Conservation (phyloP, 2,888 invertebrate genomes). For the Agrochola lota region DNA sequence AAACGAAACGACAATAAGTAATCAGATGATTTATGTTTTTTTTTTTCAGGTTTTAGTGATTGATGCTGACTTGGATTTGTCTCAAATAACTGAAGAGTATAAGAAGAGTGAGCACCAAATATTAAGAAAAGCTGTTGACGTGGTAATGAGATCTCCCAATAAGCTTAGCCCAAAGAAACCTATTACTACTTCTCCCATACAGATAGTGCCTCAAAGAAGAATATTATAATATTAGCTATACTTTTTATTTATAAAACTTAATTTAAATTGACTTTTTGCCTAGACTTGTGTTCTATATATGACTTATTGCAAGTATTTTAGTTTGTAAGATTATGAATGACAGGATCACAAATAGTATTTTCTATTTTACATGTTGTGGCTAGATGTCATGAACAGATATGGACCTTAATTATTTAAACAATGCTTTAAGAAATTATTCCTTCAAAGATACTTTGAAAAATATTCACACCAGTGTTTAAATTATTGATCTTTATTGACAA, state of each 20-base stretch:
- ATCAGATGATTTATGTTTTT: slow-evolving; percentile 2
- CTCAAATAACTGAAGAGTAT: slow-evolving; percentile 92
- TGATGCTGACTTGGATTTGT: slow-evolving; percentile 92
- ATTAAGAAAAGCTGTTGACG: slow-evolving; percentile 86
- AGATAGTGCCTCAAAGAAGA: slow-evolving; percentile 83
- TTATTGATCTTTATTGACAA: slow-evolving; percentile 28
- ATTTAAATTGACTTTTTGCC: slow-evolving; percentile 30
- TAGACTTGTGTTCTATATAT: slow-evolving; percentile 36
- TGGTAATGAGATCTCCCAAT: slow-evolving; percentile 87
- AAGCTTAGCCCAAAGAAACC: slow-evolving; percentile 88
- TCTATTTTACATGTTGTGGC: slow-evolving; percentile 27
- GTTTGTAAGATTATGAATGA: slow-evolving; percentile 52
- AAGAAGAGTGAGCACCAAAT: slow-evolving; percentile 91
- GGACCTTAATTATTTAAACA: slow-evolving; percentile 25
- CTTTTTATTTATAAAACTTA: slow-evolving; percentile 41
- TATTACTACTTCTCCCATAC: slow-evolving; percentile 82
- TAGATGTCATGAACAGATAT: slow-evolving; percentile 15
- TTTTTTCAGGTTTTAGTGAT: slow-evolving; percentile 91
- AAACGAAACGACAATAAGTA: not conserved
- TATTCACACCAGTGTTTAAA: slow-evolving; percentile 27
- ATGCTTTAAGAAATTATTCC: slow-evolving; percentile 39
- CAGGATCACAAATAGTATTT: slow-evolving; percentile 50
- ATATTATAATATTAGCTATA: slow-evolving; percentile 75
- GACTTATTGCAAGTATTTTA: slow-evolving; percentile 49
- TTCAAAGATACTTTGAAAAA: slow-evolving; percentile 26